These are phyloP conservation scores for Microctenopoma lineatum DNA, from an alignment of 2,797 vertebrate genomes.

Conservation along the genomic window DNA sequence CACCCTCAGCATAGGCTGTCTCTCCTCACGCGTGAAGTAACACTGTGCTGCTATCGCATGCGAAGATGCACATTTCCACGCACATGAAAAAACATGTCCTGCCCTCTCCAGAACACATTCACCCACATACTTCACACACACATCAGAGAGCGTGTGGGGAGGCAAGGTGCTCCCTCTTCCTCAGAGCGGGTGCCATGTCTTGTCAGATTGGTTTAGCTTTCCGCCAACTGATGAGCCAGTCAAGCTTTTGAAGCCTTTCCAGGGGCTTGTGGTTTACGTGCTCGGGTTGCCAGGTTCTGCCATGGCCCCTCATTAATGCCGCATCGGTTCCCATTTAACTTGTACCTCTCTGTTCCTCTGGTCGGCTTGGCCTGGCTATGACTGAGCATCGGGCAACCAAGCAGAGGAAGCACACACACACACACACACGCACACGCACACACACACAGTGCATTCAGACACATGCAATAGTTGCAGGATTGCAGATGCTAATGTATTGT, in stretches of 20 bases:
- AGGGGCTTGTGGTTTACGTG: constrained; percentile 69
- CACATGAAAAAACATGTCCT: constrained; percentile 41
- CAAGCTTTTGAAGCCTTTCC: constrained; percentile 74
- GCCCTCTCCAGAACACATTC: constrained; percentile 11
- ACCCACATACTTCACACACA: background rate
- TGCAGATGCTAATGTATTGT: constrained; percentile 2
- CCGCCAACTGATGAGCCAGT: constrained; percentile 68
- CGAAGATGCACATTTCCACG: constrained; percentile 34
- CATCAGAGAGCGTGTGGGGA: constrained; percentile 27
- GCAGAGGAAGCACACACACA: constrained; percentile 37
- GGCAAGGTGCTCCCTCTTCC: constrained; percentile 48
- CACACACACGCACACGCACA: constrained; percentile 1
- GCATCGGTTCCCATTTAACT: constrained; percentile 71
- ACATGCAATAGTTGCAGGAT: background rate
- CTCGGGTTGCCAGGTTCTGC: constrained; percentile 77
- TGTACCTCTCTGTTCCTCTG: constrained; percentile 52
- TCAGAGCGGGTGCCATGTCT: constrained; percentile 72
- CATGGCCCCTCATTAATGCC: constrained; percentile 75
- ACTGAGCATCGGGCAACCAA: constrained; percentile 45
- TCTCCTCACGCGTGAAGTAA: constrained; percentile 36
- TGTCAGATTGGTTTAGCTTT: constrained; percentile 76
- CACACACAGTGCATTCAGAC: constrained; percentile 6
- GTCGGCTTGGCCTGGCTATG: constrained; percentile 47
- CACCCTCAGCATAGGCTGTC: constrained; percentile 30
- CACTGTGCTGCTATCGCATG: constrained; percentile 21